Base-by-base conservation (phyloP, 2,113 vertebrate genomes). In the Etheostoma spectabile region DNA sequence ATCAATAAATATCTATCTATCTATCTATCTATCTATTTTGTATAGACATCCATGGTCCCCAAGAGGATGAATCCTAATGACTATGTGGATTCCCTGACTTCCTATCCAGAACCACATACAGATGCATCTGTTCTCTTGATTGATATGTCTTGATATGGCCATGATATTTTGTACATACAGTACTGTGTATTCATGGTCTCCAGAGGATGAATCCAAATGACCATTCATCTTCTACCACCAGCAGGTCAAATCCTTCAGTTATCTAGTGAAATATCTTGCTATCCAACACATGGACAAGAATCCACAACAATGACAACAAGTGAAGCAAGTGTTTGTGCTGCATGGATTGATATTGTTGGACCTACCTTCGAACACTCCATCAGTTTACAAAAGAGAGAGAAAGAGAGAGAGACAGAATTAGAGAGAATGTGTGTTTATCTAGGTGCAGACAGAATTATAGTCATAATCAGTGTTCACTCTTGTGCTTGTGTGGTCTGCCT, bases 381-480 rank as follows among this genome's bases (percentile, higher is more conserved):
- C 46, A 69, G 8, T 71, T 30, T 30, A 30, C 30, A 2, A 72
- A 15, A 71, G 70, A 18, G 16, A 51, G 33, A 69, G 27, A 55
- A 6, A 18, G 11, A 46, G 10, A 48, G 11, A 57, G 10, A 48
- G 11, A 57, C 7, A 30, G 45, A 49, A 8, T 38, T 7, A 5
- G 21, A 57, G 24, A 33, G 4, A 46, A 64, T 55, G 16, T 21
- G 53, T 51, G 33, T 60, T 35, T 79, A 18, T 74, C 5, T 67
- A 27, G 15, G 35, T 46, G 19, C 59, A 38, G 33, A 60, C 51
- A 70, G 33, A 70, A n/a, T 60, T 4, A 35, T 10, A 30, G 7
- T 30, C 10, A 73, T 66, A 68, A 66, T 76, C 46, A 80, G 38
- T 67, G 30, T 67, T 42, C 61, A 56, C 52, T 14, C 10, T n/a